Conservation (phyloP, 2,113 vertebrate genomes). For the Recurvirostra avosetta region DNA sequence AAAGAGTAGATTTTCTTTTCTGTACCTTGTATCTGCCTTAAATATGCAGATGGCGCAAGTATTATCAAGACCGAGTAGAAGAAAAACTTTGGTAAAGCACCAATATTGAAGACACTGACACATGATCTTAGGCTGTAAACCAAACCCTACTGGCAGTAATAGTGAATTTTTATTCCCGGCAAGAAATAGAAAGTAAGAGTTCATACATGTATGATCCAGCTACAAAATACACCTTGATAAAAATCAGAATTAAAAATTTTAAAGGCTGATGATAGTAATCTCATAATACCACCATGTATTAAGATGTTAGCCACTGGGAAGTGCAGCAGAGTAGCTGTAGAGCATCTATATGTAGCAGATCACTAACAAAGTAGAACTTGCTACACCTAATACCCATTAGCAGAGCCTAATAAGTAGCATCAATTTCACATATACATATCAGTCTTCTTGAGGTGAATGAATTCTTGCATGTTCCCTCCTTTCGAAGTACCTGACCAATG, state of each 20-base stretch:
- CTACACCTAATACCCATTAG: not conserved
- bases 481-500: not conserved
- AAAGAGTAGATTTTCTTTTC: not conserved
- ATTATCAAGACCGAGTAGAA: not conserved
- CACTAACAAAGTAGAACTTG: not conserved
- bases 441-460: not conserved
- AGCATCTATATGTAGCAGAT: not conserved
- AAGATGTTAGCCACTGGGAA: not conserved
- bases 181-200: not conserved
- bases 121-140: not conserved
- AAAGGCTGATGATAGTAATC: not conserved
- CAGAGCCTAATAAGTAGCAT: not conserved
- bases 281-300: not conserved
- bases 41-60: not conserved
- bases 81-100: not conserved
- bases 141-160: not conserved
- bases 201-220: not conserved
- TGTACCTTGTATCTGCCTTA: not conserved
- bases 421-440: not conserved
- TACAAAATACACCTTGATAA: not conserved
- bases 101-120: not conserved
- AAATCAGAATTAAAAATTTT: not conserved
- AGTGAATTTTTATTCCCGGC: not conserved
- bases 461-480: not conserved
- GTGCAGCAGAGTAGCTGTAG: not conserved